A percentile compares a stretch with the other conserved stretches of the same genome.
phyloP scores from a whole-genome alignment of 2,888 invertebrate species.

The Latrodectus elegans region DNA sequence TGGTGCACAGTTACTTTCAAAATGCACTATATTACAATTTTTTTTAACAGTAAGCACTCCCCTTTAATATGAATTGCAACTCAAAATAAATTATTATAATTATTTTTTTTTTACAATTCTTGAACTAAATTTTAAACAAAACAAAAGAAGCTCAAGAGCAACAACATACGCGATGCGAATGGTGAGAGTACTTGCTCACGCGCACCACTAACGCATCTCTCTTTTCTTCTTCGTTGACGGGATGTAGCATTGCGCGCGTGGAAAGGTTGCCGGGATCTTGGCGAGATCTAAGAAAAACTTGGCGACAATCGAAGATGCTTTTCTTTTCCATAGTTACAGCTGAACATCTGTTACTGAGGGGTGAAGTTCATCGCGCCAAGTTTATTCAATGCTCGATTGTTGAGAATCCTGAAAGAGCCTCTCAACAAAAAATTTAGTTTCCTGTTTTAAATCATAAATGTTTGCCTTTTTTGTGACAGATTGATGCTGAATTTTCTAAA shows the following conservation, averaged over 20 bases:
- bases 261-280: constrained; percentile 11
- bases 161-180: constrained; percentile 12
- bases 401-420: neutral
- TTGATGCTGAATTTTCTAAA: too few species aligned
- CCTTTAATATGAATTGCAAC: too few species aligned
- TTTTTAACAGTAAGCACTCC: too few species aligned
- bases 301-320: neutral
- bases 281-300: neutral
- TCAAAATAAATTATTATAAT: too few species aligned
- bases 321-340: neutral
- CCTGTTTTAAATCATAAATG: neutral
- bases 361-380: neutral
- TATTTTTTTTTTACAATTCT: too few species aligned
- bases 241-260: neutral
- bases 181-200: neutral
- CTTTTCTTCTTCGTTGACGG: neutral
- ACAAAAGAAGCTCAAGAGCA: constrained; percentile 41
- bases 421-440: neutral
- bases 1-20: too few species aligned
- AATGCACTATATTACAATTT: too few species aligned
- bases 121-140: neutral
- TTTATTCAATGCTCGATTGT: neutral
- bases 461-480: neutral
- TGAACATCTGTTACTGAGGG: neutral
- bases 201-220: too few species aligned